Conservation (phyloP, 2,888 invertebrate genomes). For the Lepidochrysops patricia region DNA sequence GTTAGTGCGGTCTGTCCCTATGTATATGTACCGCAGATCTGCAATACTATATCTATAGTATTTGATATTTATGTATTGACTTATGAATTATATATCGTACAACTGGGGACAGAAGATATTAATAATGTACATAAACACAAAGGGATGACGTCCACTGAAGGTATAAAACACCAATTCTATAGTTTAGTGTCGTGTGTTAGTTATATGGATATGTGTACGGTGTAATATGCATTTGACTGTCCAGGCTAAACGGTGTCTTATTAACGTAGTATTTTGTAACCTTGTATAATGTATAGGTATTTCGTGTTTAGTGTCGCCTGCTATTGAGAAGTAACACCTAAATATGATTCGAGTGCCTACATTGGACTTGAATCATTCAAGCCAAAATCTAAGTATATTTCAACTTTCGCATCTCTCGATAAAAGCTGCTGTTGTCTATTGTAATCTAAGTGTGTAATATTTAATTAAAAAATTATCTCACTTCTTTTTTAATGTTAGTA, state of each 20-base stretch:
- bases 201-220: constrained; percentile 24
- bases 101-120: constrained; percentile 18
- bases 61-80: neutral
- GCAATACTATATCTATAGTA: neutral
- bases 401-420: neutral
- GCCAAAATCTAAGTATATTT: neutral
- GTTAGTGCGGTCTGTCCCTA: neutral
- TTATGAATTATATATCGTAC: constrained; percentile 19
- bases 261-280: constrained; percentile 29
- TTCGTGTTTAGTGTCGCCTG: constrained; percentile 3
- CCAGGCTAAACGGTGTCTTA: constrained; percentile 45
- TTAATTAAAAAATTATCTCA: constrained; percentile 1
- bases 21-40: neutral
- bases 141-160: constrained; percentile 68
- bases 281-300: constrained; percentile 8
- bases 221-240: constrained; percentile 11
- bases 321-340: too few relatives aligned
- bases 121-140: constrained; percentile 45
- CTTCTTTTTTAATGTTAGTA: neutral
- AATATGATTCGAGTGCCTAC: too few relatives aligned
- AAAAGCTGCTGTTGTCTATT: neutral
- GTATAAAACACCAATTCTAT: constrained; percentile 61
- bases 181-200: constrained; percentile 35
- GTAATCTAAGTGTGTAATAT: constrained; percentile 6
- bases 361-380: neutral